Base-by-base conservation (phyloP, 2,888 invertebrate species). In the Xanthorhoe designata region DNA sequence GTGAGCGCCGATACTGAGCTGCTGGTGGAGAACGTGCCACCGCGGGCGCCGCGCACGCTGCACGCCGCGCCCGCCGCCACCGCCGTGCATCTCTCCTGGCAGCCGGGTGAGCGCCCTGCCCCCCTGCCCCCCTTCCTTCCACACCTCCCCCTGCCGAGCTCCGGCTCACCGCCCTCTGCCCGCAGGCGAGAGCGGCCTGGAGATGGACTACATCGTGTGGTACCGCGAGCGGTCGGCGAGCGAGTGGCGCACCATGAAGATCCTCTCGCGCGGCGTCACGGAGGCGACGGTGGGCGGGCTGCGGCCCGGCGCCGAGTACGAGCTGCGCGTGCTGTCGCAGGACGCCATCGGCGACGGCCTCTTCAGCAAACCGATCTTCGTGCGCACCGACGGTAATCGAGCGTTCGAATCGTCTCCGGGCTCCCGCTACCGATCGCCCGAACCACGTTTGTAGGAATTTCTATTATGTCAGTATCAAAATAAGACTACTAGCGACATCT, bases 41-140 rank as follows among this genome's bases (percentile, higher is more conserved):
- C 98, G n/a, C 96, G 98, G 79, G 98, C 98, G 15, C 98, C 98
- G 0, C 96, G 97, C 89, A 97, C 97, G 90, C 94, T 99, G 51
- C 95, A 96, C 19, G 98, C 97, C 19, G 95, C 95, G 69, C 95
- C 97, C 60, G 95, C 96, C 0, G 94, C 94, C 69, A 94, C 94
- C 75, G 95, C 96, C 60, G 96, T 98, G 52, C 96, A 96, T 60
- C 89, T 98, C 29, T 94, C 95, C 49, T 98, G 98, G 98, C 94
- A 96, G 72, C 97, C 98, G 49, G 95, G 95, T 94, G 74, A 50
- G 38, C 13, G 0, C 73, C 67, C 19, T 18, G 0, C 74, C 67
- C 29, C 24, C 8, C 51, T 13, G 2, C 9, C 45, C 56, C 38
- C 50, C 8, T n/a, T n/a, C 15, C 1, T 17, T 15, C 9, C 18